Evolutionary conservation across 2,113 vertebrate genomes (phyloP).

Genomic region (Triplophysa rosa): DNA sequence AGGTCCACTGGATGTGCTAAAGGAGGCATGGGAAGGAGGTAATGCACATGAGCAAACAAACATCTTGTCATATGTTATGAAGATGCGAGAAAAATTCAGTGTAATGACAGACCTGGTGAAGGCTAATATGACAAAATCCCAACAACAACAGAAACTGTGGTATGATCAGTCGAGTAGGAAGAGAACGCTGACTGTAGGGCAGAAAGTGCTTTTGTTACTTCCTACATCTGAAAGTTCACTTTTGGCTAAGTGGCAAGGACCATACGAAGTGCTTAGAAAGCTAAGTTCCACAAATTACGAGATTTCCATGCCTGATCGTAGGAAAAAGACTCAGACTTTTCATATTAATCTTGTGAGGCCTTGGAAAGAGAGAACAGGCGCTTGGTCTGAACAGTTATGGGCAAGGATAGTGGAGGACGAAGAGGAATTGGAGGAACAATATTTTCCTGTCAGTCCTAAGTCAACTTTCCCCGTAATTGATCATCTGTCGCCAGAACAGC

Average conservation of each 20-base stretch:
- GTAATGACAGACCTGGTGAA: neutral
- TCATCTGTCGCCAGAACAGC: neutral
- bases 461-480: neutral
- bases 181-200: neutral
- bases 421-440: neutral
- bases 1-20: neutral
- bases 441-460: neutral
- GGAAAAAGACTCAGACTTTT: conserved; percentile 11
- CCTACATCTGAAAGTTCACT: conserved; percentile 14
- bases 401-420: neutral
- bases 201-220: conserved; percentile 30
- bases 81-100: conserved; percentile 38
- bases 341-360: conserved; percentile 33
- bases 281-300: neutral
- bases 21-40: conserved; percentile 34
- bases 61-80: conserved; percentile 23
- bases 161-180: conserved; percentile 5
- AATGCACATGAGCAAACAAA: neutral
- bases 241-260: conserved; percentile 37
- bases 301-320: neutral
- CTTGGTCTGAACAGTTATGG: neutral
- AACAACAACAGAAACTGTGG: conserved; percentile 2
- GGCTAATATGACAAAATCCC: neutral
- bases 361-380: neutral
- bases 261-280: neutral